Base-by-base conservation (phyloP, 2,113 vertebrate species). In the Chaenogobius annularis region DNA sequence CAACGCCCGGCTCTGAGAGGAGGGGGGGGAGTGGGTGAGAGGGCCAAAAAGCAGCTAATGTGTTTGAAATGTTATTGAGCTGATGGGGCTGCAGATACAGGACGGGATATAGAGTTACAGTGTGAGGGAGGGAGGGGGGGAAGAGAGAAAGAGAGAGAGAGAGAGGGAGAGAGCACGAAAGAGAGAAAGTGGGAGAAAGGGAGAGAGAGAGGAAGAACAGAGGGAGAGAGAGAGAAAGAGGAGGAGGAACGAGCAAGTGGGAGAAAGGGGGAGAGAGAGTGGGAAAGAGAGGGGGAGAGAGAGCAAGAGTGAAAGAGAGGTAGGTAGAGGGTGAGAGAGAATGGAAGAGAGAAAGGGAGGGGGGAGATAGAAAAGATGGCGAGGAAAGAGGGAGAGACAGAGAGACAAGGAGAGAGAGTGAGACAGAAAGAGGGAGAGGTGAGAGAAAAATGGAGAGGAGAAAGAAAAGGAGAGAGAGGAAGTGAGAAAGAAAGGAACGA, bases 21-120 rank as follows among this genome's bases (percentile, higher is more conserved):
- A 69, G 83, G 82, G 79, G 47, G 69, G 70, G 89, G 88, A 91
- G 92, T 78, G 82, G 75, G 50, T 73, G 68, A 70, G 78, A 72
- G 47, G 76, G 81, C 77, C 81, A 87, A 87, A 90, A 87, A 87
- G 81, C 82, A 89, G 77, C 81, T 84, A 90, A 91, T 88, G 87
- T 82, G 88, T 89, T 92, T 86, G 87, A 90, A 89, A 63, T 43
- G 61, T 63, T 63, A 63, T 63, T 63, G 61, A 43, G 61, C 35
- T 40, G 61, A 63, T 63, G 61, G 61, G 17, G 10, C 31, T 19
- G 35, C 31, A 10, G 59, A 63, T 63, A 63, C 9, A 9, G 37
- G 58, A 61, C 58, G 26, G 58, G 31, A 9, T 31, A 15, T 63
- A 40, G 61, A 20, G 61, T 63, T 63, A 75, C 50, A 69, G 81